Percentiles rank a stretch among this genome's conserved stretches.
Conservation (phyloP, 1,140 invertebrate genomes). For the Dryas iulia region DNA sequence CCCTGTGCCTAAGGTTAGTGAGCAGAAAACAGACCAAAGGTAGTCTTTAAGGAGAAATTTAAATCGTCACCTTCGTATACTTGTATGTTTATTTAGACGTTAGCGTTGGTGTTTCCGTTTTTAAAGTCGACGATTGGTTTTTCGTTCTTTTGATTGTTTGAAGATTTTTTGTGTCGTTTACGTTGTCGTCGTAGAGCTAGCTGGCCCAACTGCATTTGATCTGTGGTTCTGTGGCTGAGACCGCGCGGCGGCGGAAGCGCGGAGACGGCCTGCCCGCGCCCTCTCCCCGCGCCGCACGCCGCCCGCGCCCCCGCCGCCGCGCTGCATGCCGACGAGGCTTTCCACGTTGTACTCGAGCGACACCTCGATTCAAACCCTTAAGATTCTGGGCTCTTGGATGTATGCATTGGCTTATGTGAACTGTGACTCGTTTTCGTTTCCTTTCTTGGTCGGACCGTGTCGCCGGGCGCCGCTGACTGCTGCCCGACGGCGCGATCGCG, state of each 20-base stretch:
- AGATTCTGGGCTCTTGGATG: constrained; percentile 80
- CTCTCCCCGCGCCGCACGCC: constrained; percentile 45
- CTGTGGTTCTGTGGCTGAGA: constrained; percentile 73
- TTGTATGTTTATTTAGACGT: constrained; percentile 78
- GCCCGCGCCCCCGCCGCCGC: constrained; percentile 65
- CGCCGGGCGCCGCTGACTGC: constrained; percentile 59
- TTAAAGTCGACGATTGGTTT: constrained; percentile 75
- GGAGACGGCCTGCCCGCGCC: constrained; percentile 35
- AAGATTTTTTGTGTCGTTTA: constrained; percentile 69
- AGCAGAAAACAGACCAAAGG: constrained; percentile 87
- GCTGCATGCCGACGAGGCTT: constrained; percentile 76
- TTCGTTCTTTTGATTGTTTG: constrained; percentile 62
- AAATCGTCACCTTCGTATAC: constrained; percentile 79
- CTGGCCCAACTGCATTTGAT: constrained; percentile 78
- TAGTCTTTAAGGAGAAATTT: constrained; percentile 82
- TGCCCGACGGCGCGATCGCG: constrained; percentile 63
- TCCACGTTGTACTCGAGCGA: constrained; percentile 73
- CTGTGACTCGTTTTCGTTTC: constrained; percentile 79
- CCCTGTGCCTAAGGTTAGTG: constrained; percentile 98
- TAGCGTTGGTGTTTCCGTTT: constrained; percentile 77
- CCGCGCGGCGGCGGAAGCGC: constrained; percentile 61
- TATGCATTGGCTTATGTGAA: constrained; percentile 80
- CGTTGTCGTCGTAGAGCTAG: constrained; percentile 76
- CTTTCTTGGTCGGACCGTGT: constrained; percentile 73
- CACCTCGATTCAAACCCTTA: constrained; percentile 78